Evolutionary conservation across 2,113 vertebrate species (phyloP).

Genomic region (Gasterosteus aculeatus): DNA sequence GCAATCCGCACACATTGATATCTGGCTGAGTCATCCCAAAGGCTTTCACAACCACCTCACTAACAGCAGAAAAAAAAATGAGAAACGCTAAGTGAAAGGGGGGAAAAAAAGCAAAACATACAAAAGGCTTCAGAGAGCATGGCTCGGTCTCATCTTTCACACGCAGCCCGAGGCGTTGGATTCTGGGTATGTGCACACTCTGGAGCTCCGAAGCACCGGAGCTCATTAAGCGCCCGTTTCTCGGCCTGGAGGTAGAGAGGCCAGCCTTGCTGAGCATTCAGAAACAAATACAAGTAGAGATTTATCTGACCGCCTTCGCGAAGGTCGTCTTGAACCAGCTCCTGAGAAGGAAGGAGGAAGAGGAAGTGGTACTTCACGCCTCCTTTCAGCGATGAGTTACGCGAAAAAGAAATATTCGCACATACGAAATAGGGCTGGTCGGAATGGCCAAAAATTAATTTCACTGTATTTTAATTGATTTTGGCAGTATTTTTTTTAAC

Average conservation of each 20-base stretch:
- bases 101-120: slow-evolving; percentile 43
- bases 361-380: neutral
- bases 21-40: slow-evolving; percentile 69
- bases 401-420: neutral
- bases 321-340: slow-evolving; percentile 26
- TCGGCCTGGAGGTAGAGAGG: slow-evolving; percentile 36
- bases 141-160: slow-evolving; percentile 60
- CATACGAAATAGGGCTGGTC: neutral
- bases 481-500: too few species aligned
- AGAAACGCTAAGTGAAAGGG: slow-evolving; percentile 27
- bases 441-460: too few species aligned
- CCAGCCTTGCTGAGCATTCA: slow-evolving; percentile 13
- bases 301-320: slow-evolving; percentile 21
- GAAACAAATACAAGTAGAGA: slow-evolving; percentile 16
- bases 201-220: slow-evolving; percentile 37
- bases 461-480: too few species aligned
- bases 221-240: slow-evolving; percentile 55
- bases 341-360: neutral
- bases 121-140: slow-evolving; percentile 53
- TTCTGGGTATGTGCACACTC: slow-evolving; percentile 35
- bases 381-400: neutral
- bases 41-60: slow-evolving; percentile 72
- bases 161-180: slow-evolving; percentile 56
- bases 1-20: slow-evolving; percentile 25
- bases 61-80: slow-evolving; percentile 29